Base-by-base conservation (phyloP, 2,888 invertebrate genomes). In the Cheilosia variabilis region DNA sequence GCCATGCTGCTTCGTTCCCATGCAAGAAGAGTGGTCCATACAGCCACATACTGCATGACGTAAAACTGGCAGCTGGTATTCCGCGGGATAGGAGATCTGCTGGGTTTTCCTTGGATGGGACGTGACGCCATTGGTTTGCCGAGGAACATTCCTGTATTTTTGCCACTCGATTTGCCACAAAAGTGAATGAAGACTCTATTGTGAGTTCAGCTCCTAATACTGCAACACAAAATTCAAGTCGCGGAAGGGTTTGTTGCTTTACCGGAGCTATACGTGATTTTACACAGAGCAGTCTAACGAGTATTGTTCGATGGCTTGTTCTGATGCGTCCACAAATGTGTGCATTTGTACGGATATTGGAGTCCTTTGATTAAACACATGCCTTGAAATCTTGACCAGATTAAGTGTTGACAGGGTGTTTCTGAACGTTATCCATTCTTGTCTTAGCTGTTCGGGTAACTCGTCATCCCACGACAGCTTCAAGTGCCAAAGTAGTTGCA, bases 161-260 rank as follows among this genome's bases (percentile, higher is more conserved):
- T 2, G 65, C 22, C 17, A 65, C 52, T 60, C 60, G 15, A 24
- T 43, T 60, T 43, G 62, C 62, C 5, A 62, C 43, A 24, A 62
- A 62, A 1, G 47, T 45, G n/a, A n/a, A n/a, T 47, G 17, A 31
- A 58, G 31, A 55, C 9, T 55, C 31, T 52, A 13, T 52, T 53
- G 27, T 27, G 5, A 27, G 27, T 27, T 27, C 27, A 0, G 1
- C 27, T 0, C 27, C 27, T 27, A 27, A 7, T 0, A 7, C 27
- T 27, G 27, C 27, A 27, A 7, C 7, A 27, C 7, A 27, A 0
- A 27, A 7, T 1, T 27, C 27, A 6, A 7, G 27, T 7, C 27
- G n/a, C 7, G 7, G 27, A 7, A 27, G 4, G 9, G 55, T 34
- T 34, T 55, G 55, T 17, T 34, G 9, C 13, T 34, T 27, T 17